Percentiles rank a stretch among this genome's conserved stretches.
Evolutionary conservation across 2,888 invertebrate species (phyloP).

Genomic region (Pantelozetes paolii): DNA sequence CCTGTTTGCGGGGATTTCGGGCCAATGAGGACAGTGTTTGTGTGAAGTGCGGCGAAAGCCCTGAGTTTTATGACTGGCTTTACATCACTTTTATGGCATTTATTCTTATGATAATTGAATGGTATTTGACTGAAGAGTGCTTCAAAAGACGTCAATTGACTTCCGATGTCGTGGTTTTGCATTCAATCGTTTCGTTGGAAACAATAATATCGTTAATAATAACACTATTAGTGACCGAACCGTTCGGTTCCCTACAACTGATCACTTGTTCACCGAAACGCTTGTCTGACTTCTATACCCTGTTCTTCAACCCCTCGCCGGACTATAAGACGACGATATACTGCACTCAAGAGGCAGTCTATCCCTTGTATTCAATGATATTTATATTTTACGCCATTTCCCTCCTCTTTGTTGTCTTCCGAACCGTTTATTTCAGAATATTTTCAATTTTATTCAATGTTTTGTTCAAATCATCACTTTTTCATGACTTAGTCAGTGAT

Average conservation of each 20-base stretch:
- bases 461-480: conserved; percentile 69
- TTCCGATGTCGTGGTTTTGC: conserved; percentile 69
- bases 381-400: conserved; percentile 40
- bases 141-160: conserved; percentile 61
- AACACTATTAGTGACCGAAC: conserved; percentile 74
- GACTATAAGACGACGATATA: conserved; percentile 81
- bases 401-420: conserved; percentile 28
- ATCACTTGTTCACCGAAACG: conserved; percentile 72
- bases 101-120: conserved; percentile 78
- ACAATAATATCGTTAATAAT: conserved; percentile 68
- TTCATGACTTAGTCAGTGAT: conserved; percentile 57
- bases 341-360: conserved; percentile 96
- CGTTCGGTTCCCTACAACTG: conserved; percentile 69
- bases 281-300: conserved; percentile 93
- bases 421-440: conserved; percentile 16
- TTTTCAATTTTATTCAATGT: conserved; percentile 63
- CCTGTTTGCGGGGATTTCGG: conserved; percentile 39
- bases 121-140: conserved; percentile 80
- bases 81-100: conserved; percentile 91
- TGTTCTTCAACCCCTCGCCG: conserved; percentile 87
- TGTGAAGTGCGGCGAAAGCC: conserved; percentile 66
- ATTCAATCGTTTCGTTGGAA: conserved; percentile 77
- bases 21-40: conserved; percentile 61
- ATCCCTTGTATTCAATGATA: conserved; percentile 69
- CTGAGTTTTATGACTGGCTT: conserved; percentile 83